Conservation (phyloP, 2,888 invertebrate species). For the Nomada ruficornis region DNA sequence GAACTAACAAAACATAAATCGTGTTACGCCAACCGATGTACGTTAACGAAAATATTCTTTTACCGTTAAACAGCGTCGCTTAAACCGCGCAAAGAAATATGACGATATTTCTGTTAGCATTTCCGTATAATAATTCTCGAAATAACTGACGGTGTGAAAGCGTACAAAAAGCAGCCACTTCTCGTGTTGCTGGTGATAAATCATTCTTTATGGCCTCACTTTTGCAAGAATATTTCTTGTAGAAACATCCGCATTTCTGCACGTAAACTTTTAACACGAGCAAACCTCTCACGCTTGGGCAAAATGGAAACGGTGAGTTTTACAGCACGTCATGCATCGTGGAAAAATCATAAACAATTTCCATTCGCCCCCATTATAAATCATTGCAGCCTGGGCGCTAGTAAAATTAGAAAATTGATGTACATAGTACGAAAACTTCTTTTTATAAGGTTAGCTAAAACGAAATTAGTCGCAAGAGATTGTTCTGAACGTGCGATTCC, state of each 20-base stretch:
- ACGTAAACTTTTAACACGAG: constrained; percentile 21
- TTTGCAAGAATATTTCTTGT: constrained; percentile 44
- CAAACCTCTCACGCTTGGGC: background rate
- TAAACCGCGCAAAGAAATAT: background rate
- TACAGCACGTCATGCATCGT: background rate
- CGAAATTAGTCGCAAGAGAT: no score
- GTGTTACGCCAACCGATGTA: background rate
- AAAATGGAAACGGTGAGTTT: constrained; percentile 29
- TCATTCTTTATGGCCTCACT: constrained; percentile 49
- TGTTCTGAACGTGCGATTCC: no score
- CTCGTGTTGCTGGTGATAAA: constrained; percentile 35
- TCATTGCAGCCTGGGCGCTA: background rate
- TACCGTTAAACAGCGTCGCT: no score
- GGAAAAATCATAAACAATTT: constrained; percentile 7
- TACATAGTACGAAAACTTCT: no score
- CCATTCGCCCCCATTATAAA: background rate
- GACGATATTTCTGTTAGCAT: constrained; percentile 15
- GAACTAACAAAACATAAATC: background rate
- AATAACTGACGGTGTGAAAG: constrained; percentile 38
- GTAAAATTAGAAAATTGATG: no score
- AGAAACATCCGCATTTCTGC: constrained; percentile 27
- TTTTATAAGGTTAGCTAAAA: no score
- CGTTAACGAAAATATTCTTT: background rate
- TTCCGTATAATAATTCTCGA: constrained; percentile 32
- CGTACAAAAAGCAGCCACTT: constrained; percentile 29